Percentiles rank a stretch among this genome's conserved stretches.
phyloP scores from a whole-genome alignment of 2,888 invertebrate genomes.

The Amaurobius ferox region DNA sequence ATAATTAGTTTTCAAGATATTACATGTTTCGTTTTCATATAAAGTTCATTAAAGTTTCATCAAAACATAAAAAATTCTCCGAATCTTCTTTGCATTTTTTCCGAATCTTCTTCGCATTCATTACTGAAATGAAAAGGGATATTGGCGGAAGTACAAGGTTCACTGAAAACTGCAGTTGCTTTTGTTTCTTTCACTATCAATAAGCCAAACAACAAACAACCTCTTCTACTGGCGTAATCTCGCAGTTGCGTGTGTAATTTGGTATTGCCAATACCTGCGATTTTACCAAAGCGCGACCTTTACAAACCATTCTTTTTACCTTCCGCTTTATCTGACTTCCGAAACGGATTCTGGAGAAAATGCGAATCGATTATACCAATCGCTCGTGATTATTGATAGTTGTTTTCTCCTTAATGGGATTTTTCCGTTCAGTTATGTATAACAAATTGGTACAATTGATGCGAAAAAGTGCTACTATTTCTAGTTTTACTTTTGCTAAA shows the following conservation, averaged over 20 bases:
- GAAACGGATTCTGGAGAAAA: not conserved
- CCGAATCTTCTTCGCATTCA: too few relatives aligned
- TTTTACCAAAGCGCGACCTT: slow-evolving; percentile 46
- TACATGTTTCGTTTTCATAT: too few relatives aligned
- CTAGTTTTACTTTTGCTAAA: not conserved
- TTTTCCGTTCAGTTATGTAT: slow-evolving; percentile 4
- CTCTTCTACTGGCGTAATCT: too few relatives aligned
- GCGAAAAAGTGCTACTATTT: not conserved
- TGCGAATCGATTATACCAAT: slow-evolving; percentile 18
- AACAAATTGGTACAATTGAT: slow-evolving; percentile 25
- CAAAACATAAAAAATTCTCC: too few relatives aligned
- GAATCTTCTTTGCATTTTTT: too few relatives aligned
- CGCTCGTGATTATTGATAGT: slow-evolving; percentile 40
- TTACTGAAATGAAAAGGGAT: too few relatives aligned
- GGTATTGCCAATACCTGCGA: not conserved
- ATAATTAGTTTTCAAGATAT: too few relatives aligned
- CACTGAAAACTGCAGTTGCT: too few relatives aligned
- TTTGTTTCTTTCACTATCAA: too few relatives aligned
- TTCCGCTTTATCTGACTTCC: not conserved
- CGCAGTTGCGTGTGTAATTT: not conserved
- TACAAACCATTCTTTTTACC: not conserved
- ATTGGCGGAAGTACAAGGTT: too few relatives aligned
- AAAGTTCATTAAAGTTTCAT: too few relatives aligned
- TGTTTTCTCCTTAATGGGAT: slow-evolving; percentile 18
- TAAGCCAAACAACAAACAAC: too few relatives aligned